Conservation (phyloP, 2,797 vertebrate species). For the Rhynchonycteris naso region DNA sequence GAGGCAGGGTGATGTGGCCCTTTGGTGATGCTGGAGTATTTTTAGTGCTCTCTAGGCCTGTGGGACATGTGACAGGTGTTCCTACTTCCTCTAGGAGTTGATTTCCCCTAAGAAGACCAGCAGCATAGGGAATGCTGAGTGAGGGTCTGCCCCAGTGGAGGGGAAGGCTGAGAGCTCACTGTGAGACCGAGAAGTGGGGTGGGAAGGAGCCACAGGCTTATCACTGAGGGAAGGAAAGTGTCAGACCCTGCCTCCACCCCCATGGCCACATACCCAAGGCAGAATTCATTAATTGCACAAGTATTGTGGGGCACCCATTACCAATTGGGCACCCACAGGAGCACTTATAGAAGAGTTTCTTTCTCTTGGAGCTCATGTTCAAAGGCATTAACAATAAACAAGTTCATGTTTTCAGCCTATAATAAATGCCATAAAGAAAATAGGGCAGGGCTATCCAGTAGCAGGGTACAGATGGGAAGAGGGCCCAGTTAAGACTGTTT, state of each 20-base stretch:
- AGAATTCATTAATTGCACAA: neutral
- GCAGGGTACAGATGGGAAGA: neutral
- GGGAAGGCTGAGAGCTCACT: neutral
- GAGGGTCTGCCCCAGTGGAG: neutral
- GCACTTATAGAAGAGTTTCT: neutral
- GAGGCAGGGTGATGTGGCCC: neutral
- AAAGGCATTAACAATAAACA: neutral
- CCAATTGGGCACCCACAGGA: neutral
- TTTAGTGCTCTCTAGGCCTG: neutral
- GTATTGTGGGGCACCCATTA: neutral
- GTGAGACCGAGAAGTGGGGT: neutral
- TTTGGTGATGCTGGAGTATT: neutral
- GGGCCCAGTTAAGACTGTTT: neutral
- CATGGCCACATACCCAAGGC: neutral
- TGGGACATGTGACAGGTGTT: neutral
- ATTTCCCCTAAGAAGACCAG: neutral
- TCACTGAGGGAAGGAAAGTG: neutral
- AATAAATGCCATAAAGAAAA: neutral
- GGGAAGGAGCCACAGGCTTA: neutral
- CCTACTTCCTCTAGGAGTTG: neutral
- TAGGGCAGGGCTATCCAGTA: neutral
- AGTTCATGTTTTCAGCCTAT: neutral
- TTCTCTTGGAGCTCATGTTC: neutral
- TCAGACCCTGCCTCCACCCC: neutral
- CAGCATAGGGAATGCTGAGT: neutral